Conservation (phyloP, 2,113 vertebrate genomes). For the Charina bottae region DNA sequence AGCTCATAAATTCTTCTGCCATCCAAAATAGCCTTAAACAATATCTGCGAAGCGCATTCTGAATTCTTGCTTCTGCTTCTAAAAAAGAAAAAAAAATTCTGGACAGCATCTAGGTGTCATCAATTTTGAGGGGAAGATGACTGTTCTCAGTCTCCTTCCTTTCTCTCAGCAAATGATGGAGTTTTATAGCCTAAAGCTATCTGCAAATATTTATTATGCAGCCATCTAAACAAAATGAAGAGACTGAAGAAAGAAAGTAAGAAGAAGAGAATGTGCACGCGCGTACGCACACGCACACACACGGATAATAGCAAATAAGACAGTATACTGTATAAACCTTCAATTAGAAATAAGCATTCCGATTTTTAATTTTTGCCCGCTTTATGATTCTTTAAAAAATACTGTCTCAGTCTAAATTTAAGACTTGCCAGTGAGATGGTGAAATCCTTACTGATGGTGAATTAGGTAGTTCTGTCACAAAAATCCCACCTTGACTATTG, state of each 20-base stretch:
- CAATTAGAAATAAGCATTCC: background rate
- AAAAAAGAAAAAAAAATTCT: constrained; percentile 44
- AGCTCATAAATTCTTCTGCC: constrained; percentile 71
- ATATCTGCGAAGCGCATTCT: constrained; percentile 58
- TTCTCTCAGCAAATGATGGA: constrained; percentile 71
- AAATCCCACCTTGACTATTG: background rate
- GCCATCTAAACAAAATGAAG: background rate
- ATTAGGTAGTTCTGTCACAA: background rate
- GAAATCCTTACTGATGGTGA: background rate
- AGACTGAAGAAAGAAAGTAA: background rate
- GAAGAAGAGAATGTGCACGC: background rate
- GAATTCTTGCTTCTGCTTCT: constrained; percentile 55
- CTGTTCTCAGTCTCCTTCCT: constrained; percentile 47
- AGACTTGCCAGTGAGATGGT: background rate
- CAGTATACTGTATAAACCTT: background rate
- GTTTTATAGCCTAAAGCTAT: constrained; percentile 64
- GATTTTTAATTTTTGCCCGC: background rate
- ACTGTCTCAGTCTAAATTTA: background rate
- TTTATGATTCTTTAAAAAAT: background rate
- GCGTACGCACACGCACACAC: too few relatives aligned
- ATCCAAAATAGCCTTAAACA: constrained; percentile 74
- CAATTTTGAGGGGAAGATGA: constrained; percentile 61
- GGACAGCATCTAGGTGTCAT: constrained; percentile 73
- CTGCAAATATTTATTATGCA: constrained; percentile 65
- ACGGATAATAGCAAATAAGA: background rate